These are phyloP conservation scores for Rotaria macrura DNA, from an alignment of 2,888 invertebrate species.

Conservation along the genomic window DNA sequence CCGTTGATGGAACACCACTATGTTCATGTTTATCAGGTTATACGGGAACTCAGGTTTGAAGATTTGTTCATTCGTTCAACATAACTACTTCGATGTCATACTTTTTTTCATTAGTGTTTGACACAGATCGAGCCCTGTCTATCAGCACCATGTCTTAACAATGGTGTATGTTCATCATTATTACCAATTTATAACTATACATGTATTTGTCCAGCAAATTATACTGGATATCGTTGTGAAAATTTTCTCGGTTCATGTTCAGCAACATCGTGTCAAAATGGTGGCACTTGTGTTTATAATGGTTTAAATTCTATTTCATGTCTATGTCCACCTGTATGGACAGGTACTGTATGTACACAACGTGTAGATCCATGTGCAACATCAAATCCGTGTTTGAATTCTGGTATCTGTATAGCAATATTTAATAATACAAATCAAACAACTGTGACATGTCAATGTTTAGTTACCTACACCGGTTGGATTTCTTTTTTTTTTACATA, in stretches of 20 bases:
- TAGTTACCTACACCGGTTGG: not conserved
- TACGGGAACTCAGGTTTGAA: constrained; percentile 17
- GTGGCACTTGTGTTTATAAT: constrained; percentile 28
- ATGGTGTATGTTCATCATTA: constrained; percentile 23
- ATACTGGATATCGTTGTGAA: constrained; percentile 24
- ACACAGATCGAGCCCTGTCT: constrained; percentile 22
- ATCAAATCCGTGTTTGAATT: constrained; percentile 27
- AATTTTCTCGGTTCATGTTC: constrained; percentile 24
- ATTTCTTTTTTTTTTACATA: not conserved
- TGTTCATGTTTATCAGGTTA: constrained; percentile 23
- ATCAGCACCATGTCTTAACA: constrained; percentile 23
- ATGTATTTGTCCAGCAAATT: constrained; percentile 24
- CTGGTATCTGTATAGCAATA: constrained; percentile 26
- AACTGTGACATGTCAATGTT: not conserved
- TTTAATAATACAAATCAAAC: not conserved
- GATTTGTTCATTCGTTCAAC: not conserved
- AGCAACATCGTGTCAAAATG: constrained; percentile 26
- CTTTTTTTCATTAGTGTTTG: not conserved
- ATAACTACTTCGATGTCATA: not conserved
- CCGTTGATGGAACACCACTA: not conserved
- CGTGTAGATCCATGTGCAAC: constrained; percentile 28
- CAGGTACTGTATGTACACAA: constrained; percentile 7
- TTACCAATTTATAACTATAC: constrained; percentile 18
- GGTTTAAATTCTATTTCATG: constrained; percentile 19
- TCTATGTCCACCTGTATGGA: constrained; percentile 29